Conservation (phyloP, 2,113 vertebrate genomes). For the Neopipo cinnamomea region DNA sequence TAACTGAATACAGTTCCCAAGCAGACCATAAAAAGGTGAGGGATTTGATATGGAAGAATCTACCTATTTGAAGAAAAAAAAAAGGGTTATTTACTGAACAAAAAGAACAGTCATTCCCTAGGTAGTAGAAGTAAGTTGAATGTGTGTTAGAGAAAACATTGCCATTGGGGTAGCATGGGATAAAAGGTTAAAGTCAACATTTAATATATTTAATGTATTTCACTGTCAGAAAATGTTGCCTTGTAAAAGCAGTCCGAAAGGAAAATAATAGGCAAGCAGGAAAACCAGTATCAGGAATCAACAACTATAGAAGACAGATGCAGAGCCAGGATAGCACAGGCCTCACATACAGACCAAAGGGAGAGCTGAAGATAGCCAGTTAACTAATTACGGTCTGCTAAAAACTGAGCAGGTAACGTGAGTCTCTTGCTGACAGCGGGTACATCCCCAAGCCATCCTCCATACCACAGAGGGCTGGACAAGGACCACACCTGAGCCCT, state of each 20-base stretch:
- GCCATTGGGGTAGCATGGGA: fast-evolving
- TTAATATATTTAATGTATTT: not conserved
- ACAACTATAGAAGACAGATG: no score
- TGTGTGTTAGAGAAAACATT: not conserved
- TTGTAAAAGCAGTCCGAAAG: not conserved
- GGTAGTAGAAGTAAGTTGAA: not conserved
- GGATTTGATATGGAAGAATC: not conserved
- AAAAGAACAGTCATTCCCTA: not conserved
- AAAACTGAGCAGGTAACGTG: fast-evolving
- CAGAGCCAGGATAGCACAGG: not conserved
- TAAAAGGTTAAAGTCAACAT: not conserved
- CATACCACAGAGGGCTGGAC: no score
- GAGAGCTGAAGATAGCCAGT: not conserved
- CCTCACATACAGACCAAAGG: not conserved
- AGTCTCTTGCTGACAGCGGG: not conserved
- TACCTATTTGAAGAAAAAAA: not conserved
- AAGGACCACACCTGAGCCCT: not conserved
- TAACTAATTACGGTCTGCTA: not conserved
- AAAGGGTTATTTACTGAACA: not conserved
- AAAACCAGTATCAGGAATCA: not conserved
- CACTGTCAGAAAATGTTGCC: not conserved
- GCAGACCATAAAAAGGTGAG: not conserved
- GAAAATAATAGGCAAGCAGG: not conserved
- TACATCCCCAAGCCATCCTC: not conserved
- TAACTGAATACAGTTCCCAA: not conserved